Evolutionary conservation across 1,140 invertebrate species (phyloP), one percentile per base, ranked within the genome.

Genomic region (Pseudomyrmex sp.): DNA sequence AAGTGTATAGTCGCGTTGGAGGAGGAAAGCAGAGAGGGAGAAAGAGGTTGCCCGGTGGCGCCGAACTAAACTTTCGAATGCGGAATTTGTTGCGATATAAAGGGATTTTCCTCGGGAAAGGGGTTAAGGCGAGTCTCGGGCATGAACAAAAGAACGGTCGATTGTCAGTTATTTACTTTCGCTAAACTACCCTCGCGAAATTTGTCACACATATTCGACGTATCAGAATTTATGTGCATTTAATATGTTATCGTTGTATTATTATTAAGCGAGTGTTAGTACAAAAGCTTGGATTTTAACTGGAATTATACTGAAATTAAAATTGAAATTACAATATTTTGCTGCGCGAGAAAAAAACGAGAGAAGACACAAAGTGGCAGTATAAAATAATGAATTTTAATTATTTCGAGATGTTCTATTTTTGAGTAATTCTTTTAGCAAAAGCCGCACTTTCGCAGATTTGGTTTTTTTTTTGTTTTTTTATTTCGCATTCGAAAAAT

Each of bases 21-120:
- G 20, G 13, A 59, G 54, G 12, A 9, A 13, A 23, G n/a, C 35
- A 35, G 8, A 26, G 8, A 2, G 10, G 20, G 44, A 48, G 20
- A 8, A 15, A 44, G 58, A 18, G 13, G 7, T 48, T 44, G 23
- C 26, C 23, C 48, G 59, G 59, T 76, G 20, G 26, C 75, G 20
- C 66, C 13, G 8, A 79, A 80, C 76, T 80, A 80, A 80, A 80
- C 66, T 80, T 80, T 80, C 66, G 76, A 80, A 54, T 72, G 76
- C 44, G 15, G 54, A 70, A 80, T 80, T 80, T 80, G 54, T 72
- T 80, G 44, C 54, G 65, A 56, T 72, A 50, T 70, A 80, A 80
- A 80, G 23, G 56, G 66, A 61, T 80, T 80, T 80, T 80, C n/a
- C n/a, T 72, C 72, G n/a, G 65, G 35, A 35, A 35, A 70, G 66